phyloP scores from a whole-genome alignment of 2,113 vertebrate genomes.

The Turdus rufiventris region DNA sequence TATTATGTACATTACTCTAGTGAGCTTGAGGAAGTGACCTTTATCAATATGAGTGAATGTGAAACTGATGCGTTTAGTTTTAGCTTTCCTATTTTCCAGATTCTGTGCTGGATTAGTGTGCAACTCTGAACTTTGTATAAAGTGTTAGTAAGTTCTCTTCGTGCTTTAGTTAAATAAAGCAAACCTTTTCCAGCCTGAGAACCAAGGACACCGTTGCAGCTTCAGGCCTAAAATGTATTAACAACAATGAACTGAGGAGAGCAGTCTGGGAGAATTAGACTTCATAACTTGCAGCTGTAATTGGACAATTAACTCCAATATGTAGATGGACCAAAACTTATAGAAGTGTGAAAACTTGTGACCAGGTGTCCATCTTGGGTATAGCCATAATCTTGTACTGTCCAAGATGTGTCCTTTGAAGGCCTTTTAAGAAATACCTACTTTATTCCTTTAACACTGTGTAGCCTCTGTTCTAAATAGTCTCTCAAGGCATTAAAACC shows the following conservation, averaged over 20 bases:
- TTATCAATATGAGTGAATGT: neutral
- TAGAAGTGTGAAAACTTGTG: neutral
- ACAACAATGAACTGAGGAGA: neutral
- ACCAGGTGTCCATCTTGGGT: neutral
- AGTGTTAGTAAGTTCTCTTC: neutral
- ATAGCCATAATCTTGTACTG: neutral
- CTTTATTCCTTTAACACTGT: neutral
- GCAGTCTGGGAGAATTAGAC: no score
- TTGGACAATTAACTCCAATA: neutral
- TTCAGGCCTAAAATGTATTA: neutral
- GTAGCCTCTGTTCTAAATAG: neutral
- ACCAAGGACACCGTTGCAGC: no score
- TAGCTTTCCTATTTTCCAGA: neutral
- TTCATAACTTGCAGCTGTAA: neutral
- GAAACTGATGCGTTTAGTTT: neutral
- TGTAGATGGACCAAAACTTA: neutral
- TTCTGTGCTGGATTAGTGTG: neutral
- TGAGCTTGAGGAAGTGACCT: neutral
- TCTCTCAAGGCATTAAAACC: neutral
- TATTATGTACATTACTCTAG: fast-evolving
- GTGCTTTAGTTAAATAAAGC: neutral
- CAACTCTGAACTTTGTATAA: neutral
- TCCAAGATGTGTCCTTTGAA: neutral
- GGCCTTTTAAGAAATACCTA: neutral
- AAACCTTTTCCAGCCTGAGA: neutral